Percentiles rank a stretch among this genome's conserved stretches.
phyloP scores from a whole-genome alignment of 2,797 vertebrate genomes.

The Xiphophorus birchmanni region DNA sequence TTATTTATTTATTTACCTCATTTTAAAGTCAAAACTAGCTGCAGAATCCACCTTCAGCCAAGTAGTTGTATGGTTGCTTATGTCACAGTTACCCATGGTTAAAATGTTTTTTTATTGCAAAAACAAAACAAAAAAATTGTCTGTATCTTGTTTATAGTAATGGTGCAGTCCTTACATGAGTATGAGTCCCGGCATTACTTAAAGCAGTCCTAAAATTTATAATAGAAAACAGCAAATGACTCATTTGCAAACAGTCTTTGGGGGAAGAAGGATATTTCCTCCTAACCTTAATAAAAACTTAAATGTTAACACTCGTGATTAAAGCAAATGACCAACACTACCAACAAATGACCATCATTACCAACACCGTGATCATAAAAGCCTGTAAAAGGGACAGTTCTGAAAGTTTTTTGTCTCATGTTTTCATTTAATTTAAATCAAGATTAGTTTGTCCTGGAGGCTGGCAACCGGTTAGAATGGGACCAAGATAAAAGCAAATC shows the following conservation, averaged over 20 bases:
- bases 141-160: neutral
- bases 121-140: too few species aligned
- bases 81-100: neutral
- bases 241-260: neutral
- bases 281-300: neutral
- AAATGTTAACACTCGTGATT: neutral
- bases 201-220: neutral
- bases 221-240: neutral
- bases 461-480: neutral
- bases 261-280: neutral
- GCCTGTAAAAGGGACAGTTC: neutral
- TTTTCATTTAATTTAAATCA: neutral
- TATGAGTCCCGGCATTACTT: neutral
- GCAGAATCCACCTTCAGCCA: constrained; percentile 29
- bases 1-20: constrained; percentile 36
- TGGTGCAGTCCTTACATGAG: neutral
- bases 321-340: neutral
- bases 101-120: neutral
- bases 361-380: neutral
- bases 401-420: neutral
- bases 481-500: neutral
- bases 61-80: constrained; percentile 1
- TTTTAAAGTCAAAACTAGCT: constrained; percentile 5
- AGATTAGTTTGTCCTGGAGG: neutral
- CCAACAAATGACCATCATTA: neutral